Base-by-base conservation (phyloP, 2,113 vertebrate species). In the Notechis scutatus region DNA sequence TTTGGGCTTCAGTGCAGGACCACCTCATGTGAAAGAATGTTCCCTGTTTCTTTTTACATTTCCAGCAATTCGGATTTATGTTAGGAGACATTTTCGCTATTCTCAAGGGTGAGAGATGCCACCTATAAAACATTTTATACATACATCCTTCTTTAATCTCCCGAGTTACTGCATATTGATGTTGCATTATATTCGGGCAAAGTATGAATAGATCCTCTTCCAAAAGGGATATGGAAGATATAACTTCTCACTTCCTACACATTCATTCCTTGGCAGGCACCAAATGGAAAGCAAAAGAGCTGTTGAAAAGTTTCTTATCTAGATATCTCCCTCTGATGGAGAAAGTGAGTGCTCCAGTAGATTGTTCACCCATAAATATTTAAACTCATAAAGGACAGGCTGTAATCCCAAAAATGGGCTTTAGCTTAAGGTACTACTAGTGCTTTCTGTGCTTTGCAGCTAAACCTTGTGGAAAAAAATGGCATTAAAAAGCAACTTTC, bases 161-260 rank as follows among this genome's bases (percentile, higher is more conserved):
- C 94, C 90, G 92, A 89, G 93, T 93, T 95, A 91, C 95, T 56
- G 34, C 54, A 94, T 90, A 94, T 94, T 94, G n/a, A 0, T 45
- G 56, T 18, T 57, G 88, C 92, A 92, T 88, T 93, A 85, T 69
- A 54, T 64, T 87, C 9, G 93, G 94, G 61, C 86, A 91, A 64
- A 69, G n/a, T 57, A 91, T 52, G 24, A 47, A 24, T 54, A 87
- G 92, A 42, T 29, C 57, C 18, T 93, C 92, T 92, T 93, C 92
- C 85, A 96, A 96, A 96, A 96, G 95, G 94, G 97, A 97, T 97
- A 95, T 93, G 94, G 92, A 96, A 97, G 97, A 97, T 97, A 98
- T 97, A 98, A 98, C 97, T 97, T 98, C 97, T 97, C 96, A 93
- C 97, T 95, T 97, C 97, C 97, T 97, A 97, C 97, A 97, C 98